Evolutionary conservation across 1,140 invertebrate genomes (phyloP).

Genomic region (Brachionus calyciflorus): DNA sequence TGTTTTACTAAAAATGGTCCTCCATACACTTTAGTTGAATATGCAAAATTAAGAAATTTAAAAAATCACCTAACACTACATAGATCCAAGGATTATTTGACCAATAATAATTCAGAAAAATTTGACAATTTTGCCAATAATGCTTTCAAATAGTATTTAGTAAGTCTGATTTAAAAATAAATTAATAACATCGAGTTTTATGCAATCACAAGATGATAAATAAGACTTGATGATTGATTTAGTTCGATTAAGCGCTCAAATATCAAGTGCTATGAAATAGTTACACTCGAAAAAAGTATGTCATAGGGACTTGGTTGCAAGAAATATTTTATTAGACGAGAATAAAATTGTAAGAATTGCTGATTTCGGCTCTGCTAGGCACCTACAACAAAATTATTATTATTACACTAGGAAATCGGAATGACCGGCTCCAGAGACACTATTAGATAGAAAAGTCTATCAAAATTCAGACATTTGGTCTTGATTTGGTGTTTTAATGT

Average conservation of each 20-base stretch:
- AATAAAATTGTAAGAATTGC: conserved; percentile 68
- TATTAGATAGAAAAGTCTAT: conserved; percentile 89
- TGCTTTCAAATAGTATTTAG: conserved; percentile 16
- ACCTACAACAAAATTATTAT: conserved; percentile 85
- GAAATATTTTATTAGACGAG: conserved; percentile 76
- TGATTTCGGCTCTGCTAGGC: conserved; percentile 74
- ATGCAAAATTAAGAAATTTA: conserved; percentile 88
- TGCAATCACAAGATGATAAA: too few species aligned
- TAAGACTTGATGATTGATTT: conserved; percentile 16
- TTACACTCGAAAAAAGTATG: conserved; percentile 41
- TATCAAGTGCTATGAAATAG: conserved; percentile 44
- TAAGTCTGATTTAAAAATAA: conserved; percentile 29
- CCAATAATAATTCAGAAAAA: neutral
- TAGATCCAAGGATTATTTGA: conserved; percentile 62
- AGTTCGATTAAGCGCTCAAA: conserved; percentile 4
- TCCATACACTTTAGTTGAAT: conserved; percentile 75
- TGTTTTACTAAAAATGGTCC: conserved; percentile 72
- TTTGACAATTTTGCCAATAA: neutral
- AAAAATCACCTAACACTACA: conserved; percentile 85
- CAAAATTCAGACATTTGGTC: conserved; percentile 86
- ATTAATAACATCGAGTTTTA: neutral
- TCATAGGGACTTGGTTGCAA: conserved; percentile 80
- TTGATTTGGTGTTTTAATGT: conserved; percentile 63
- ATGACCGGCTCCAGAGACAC: conserved; percentile 80
- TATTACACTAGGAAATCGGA: conserved; percentile 70